phyloP scores from a whole-genome alignment of 2,888 invertebrate species.

The Drosophila austrosaltans region DNA sequence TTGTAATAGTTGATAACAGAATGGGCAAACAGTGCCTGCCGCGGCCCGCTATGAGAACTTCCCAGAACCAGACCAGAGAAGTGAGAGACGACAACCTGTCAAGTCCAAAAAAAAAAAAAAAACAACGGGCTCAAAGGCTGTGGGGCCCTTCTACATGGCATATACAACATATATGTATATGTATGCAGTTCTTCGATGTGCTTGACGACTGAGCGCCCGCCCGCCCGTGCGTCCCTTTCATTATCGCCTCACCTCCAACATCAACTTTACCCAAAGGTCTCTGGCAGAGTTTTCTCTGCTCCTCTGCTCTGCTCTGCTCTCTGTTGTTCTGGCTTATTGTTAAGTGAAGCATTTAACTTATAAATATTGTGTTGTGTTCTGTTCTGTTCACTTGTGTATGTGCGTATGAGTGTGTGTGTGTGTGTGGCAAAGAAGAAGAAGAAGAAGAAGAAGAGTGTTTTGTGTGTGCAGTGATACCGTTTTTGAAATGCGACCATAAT shows the following conservation, averaged over 20 bases:
- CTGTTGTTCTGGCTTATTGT: constrained; percentile 63
- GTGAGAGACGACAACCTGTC: constrained; percentile 62
- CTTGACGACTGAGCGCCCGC: constrained; percentile 48
- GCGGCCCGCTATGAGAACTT: constrained; percentile 67
- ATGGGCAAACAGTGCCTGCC: constrained; percentile 61
- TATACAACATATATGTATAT: neutral
- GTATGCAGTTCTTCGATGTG: constrained; percentile 58
- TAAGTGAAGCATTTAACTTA: constrained; percentile 80
- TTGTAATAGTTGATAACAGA: constrained; percentile 77
- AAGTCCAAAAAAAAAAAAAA: constrained; percentile 44
- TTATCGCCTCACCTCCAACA: constrained; percentile 67
- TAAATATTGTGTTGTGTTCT: constrained; percentile 58
- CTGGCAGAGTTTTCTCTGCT: constrained; percentile 24
- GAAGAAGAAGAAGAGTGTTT: constrained; percentile 71
- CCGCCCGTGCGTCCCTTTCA: constrained; percentile 55
- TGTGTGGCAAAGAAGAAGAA: constrained; percentile 66
- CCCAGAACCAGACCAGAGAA: constrained; percentile 53
- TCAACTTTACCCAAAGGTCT: constrained; percentile 27
- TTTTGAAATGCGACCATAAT: constrained; percentile 14
- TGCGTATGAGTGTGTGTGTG: constrained; percentile 50
- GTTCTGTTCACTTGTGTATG: neutral
- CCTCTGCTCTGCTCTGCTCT: constrained; percentile 12
- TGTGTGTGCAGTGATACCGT: constrained; percentile 50
- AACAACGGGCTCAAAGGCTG: constrained; percentile 49
- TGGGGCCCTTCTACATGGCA: constrained; percentile 23